These are phyloP conservation scores for Bryconaethiops microstoma DNA, from an alignment of 2,797 vertebrate species.

Conservation along the genomic window DNA sequence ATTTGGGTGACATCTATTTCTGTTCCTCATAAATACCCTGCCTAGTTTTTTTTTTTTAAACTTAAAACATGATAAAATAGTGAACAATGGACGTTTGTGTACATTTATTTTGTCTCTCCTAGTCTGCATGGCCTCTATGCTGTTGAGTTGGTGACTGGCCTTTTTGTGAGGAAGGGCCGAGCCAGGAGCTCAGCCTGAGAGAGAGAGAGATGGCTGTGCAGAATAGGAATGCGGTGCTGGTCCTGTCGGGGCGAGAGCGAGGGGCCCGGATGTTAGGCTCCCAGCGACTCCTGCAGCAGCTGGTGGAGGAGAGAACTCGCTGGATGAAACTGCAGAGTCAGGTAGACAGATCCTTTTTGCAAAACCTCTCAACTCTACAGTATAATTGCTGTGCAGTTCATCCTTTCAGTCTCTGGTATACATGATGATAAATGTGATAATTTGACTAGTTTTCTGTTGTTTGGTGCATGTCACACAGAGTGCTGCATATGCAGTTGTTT, in stretches of 20 bases:
- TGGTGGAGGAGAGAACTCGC: constrained; percentile 97
- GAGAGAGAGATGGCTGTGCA: constrained; percentile 81
- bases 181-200: constrained; percentile 61
- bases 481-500: neutral
- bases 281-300: constrained; percentile 92
- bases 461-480: no score
- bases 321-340: constrained; percentile 99
- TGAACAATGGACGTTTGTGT: neutral
- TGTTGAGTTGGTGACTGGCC: constrained; percentile 73
- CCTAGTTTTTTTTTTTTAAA: neutral
- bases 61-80: neutral
- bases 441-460: no score
- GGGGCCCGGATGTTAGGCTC: constrained; percentile 90
- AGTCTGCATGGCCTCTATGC: constrained; percentile 80
- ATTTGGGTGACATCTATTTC: neutral
- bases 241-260: constrained; percentile 91
- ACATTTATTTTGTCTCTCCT: constrained; percentile 59
- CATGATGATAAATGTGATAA: neutral
- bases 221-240: constrained; percentile 95
- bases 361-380: neutral
- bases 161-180: constrained; percentile 57
- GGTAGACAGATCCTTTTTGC: constrained; percentile 69
- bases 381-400: neutral
- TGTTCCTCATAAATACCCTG: neutral
- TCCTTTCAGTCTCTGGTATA: neutral